Evolutionary conservation across 1,140 invertebrate genomes (phyloP), one percentile per base, ranked within the genome.

Genomic region (Drosophila mojavensis): DNA sequence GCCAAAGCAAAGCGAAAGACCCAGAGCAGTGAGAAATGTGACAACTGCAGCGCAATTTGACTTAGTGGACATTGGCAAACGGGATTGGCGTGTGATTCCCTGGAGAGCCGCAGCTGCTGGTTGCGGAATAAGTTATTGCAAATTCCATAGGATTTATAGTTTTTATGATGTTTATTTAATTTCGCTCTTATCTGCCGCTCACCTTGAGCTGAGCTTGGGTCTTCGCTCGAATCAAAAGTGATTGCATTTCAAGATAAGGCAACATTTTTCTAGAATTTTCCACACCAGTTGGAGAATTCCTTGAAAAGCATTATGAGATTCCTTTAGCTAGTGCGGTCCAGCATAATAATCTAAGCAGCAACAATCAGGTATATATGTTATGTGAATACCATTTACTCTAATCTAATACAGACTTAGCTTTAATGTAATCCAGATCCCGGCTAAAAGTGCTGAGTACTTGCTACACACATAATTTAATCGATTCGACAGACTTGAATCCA

Each of bases 1-100:
- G 59, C 73, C 60, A 78, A 89, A 65, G 65, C 61, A 79, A 79
- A 64, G 47, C 33, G 10, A 53, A 50, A 13, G 36, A 48, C 50
- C 15, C 54, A 55, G 20, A 24, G 1, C 20, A 59, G 63, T 75
- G 67, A 71, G 69, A 79, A 88, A 68, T 74, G 63, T 78, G 63
- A 66, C 76, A 79, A 76, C 73, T 76, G 72, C 54, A 70, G 26
- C 48, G 61, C 68, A 71, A 75, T 71, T 75, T 75, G 67, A 64
- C 67, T 71, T 70, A 70, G 67, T 64, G 47, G 48, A 48, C 50
- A 63, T 56, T 41, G 60, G 51, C 63, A 65, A 13, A 50, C 60
- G 64, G 48, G 53, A 78, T 60, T 60, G 58, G 43, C 55, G 13
- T 41, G 4, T 55, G 43, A 67, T 76, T 64, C 20, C 61, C 51